A percentile compares a stretch with the other conserved stretches of the same genome.
Evolutionary conservation across 2,888 invertebrate genomes (phyloP).

Genomic region (Stenolophus ochropezus): DNA sequence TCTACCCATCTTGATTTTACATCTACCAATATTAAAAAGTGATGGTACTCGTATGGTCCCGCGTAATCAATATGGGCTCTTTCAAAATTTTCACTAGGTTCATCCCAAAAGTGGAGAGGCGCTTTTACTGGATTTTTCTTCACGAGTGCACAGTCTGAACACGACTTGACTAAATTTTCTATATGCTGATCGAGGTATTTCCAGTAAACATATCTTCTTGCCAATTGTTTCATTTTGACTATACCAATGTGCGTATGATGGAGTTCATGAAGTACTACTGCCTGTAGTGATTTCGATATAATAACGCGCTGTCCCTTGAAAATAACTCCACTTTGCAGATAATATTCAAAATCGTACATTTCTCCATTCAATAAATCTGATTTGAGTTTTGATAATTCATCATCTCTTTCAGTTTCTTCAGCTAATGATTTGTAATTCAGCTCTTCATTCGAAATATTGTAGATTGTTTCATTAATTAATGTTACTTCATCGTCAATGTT

Average conservation of each 20-base stretch:
- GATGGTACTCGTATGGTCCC: constrained; percentile 47
- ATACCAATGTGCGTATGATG: no score
- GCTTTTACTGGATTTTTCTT: background rate
- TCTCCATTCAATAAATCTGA: background rate
- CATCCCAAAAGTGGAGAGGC: background rate
- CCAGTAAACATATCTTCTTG: background rate
- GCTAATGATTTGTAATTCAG: background rate
- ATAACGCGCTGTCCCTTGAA: constrained; percentile 19
- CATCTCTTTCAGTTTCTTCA: background rate
- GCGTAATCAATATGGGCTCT: constrained; percentile 55
- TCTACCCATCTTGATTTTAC: background rate
- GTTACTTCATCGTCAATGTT: background rate
- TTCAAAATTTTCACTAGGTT: background rate
- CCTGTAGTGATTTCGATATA: background rate
- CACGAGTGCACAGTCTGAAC: background rate
- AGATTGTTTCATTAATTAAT: background rate
- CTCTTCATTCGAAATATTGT: background rate
- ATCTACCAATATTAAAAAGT: background rate
- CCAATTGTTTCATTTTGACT: no score
- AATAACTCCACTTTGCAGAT: constrained; percentile 55
- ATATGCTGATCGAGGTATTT: no score
- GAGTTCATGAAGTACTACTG: background rate
- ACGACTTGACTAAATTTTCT: no score
- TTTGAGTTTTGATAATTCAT: background rate
- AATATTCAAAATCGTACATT: background rate